Evolutionary conservation across 1,140 invertebrate species (phyloP).

Genomic region (Rhyacophila brunnea): DNA sequence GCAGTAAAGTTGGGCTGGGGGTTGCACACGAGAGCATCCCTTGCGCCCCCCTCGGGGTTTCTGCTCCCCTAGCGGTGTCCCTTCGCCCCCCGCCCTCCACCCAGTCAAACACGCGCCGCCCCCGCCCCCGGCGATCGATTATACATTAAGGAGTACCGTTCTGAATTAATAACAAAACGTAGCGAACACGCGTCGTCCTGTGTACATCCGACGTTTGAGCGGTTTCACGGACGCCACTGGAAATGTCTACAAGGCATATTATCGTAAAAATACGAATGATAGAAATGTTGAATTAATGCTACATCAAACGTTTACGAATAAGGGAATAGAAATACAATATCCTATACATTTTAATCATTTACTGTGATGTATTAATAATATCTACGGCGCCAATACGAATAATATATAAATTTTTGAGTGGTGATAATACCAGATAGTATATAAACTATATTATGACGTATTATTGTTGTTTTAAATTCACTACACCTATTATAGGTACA

Average conservation of each 20-base stretch:
- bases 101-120: neutral
- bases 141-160: slow-evolving; percentile 23
- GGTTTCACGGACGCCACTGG: slow-evolving; percentile 2
- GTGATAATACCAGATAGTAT: too few relatives aligned
- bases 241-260: neutral
- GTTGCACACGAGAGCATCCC: neutral
- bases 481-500: too few relatives aligned
- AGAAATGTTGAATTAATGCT: too few relatives aligned
- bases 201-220: slow-evolving; percentile 22
- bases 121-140: slow-evolving; percentile 21
- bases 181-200: slow-evolving; percentile 23
- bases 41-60: neutral
- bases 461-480: too few relatives aligned
- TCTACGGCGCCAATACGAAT: too few relatives aligned
- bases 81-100: neutral
- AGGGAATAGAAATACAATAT: too few relatives aligned
- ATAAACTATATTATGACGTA: too few relatives aligned
- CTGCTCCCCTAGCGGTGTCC: neutral
- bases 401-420: too few relatives aligned
- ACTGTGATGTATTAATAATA: too few relatives aligned
- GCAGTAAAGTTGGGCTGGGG: neutral
- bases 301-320: too few relatives aligned
- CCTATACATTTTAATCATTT: too few relatives aligned
- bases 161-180: slow-evolving; percentile 27
- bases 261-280: too few relatives aligned